Evolutionary conservation across 1,140 invertebrate genomes (phyloP).

Genomic region (Melitaea cinxia): DNA sequence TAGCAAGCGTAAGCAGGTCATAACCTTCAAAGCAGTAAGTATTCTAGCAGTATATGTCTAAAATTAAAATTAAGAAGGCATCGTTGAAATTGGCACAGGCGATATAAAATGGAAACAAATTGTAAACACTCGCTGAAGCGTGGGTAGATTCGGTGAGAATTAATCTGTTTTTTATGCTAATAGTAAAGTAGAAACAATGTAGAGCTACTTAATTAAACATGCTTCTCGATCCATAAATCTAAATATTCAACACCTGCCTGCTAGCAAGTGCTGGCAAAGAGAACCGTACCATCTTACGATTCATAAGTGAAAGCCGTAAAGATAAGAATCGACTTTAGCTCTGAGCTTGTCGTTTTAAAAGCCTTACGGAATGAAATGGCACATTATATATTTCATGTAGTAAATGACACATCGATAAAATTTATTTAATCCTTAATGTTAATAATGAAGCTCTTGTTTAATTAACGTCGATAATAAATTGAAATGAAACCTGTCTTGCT

Average conservation of each 20-base stretch:
- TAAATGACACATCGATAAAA: constrained; percentile 25
- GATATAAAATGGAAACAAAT: constrained; percentile 35
- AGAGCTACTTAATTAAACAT: constrained; percentile 70
- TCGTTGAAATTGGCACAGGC: constrained; percentile 17
- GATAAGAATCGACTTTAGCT: constrained; percentile 50
- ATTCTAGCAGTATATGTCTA: not conserved
- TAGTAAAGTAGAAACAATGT: constrained; percentile 55
- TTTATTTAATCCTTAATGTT: constrained; percentile 21
- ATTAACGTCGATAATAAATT: constrained; percentile 4
- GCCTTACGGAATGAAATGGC: constrained; percentile 25
- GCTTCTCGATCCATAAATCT: constrained; percentile 74
- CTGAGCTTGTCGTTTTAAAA: constrained; percentile 30
- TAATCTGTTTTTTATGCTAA: constrained; percentile 56
- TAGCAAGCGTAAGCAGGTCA: not conserved
- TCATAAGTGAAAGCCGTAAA: constrained; percentile 52
- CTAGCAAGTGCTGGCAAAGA: constrained; percentile 38
- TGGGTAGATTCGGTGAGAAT: constrained; percentile 44
- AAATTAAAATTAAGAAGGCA: not conserved
- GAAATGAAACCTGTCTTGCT: not conserved
- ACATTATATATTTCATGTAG: constrained; percentile 14
- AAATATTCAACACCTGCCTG: constrained; percentile 57
- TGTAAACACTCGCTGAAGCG: constrained; percentile 31
- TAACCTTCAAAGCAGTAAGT: not conserved
- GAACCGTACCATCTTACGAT: constrained; percentile 43
- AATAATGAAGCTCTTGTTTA: constrained; percentile 16